Percentiles rank a stretch among this genome's conserved stretches.
Conservation (phyloP, 2,113 vertebrate species). For the Calypte anna region DNA sequence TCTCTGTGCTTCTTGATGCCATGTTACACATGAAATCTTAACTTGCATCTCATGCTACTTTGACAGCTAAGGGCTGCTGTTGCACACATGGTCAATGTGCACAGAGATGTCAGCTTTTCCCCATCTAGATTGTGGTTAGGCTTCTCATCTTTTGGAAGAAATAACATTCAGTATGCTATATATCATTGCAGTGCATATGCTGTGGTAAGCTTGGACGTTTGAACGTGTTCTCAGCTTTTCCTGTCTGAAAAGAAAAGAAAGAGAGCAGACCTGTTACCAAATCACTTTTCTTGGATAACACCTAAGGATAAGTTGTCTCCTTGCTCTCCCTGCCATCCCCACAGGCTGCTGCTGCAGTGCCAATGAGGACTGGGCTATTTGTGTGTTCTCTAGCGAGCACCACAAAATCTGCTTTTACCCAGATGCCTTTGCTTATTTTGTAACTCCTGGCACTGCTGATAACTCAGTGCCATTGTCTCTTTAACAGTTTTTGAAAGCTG, state of each 20-base stretch:
- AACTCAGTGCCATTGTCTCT: not conserved
- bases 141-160: not conserved
- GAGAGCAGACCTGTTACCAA: not conserved
- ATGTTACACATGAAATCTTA: not conserved
- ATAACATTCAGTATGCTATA: not conserved
- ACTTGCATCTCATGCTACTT: accelerated
- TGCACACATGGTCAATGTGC: not conserved
- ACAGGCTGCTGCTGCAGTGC: not conserved
- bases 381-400: accelerated
- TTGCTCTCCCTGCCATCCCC: not conserved
- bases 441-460: not conserved
- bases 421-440: not conserved
- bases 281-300: not conserved
- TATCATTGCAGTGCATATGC: not conserved
- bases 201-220: not conserved
- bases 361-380: not conserved
- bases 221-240: not conserved
- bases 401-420: not conserved
- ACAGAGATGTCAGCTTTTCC: not conserved
- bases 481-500: not conserved
- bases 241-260: not conserved
- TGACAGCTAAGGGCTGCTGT: not conserved
- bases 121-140: not conserved
- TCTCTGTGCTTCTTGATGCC: not conserved
- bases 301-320: not conserved